Conservation (phyloP, 2,113 vertebrate genomes). For the Hoplias malabaricus region DNA sequence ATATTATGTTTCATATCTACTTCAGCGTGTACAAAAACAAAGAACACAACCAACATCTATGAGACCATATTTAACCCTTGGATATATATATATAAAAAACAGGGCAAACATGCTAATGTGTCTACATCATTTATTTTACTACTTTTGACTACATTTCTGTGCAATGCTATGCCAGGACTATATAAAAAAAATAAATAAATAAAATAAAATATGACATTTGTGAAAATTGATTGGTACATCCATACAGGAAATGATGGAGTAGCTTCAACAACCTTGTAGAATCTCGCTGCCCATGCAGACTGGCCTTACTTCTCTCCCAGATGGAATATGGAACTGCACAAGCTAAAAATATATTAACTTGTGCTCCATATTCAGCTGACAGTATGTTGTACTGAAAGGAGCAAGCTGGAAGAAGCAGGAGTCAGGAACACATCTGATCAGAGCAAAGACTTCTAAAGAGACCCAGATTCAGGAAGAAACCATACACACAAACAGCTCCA, state of each 20-base stretch:
- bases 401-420: background rate
- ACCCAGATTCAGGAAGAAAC: constrained; percentile 27
- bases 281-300: background rate
- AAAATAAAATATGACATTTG: background rate
- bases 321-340: background rate
- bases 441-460: constrained; percentile 13
- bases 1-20: no score
- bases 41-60: no score
- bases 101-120: no score
- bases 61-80: no score
- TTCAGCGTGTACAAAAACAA: no score
- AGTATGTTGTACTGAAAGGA: background rate
- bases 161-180: no score
- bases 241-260: background rate
- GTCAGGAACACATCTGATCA: constrained; percentile 25
- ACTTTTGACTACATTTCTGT: no score
- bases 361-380: constrained; percentile 18
- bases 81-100: no score
- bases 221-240: no score
- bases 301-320: background rate
- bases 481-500: background rate
- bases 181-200: background rate
- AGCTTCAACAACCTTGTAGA: background rate
- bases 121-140: no score
- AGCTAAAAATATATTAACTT: background rate